Evolutionary conservation across 2,888 invertebrate genomes (phyloP).

Genomic region (Papilio gigon): DNA sequence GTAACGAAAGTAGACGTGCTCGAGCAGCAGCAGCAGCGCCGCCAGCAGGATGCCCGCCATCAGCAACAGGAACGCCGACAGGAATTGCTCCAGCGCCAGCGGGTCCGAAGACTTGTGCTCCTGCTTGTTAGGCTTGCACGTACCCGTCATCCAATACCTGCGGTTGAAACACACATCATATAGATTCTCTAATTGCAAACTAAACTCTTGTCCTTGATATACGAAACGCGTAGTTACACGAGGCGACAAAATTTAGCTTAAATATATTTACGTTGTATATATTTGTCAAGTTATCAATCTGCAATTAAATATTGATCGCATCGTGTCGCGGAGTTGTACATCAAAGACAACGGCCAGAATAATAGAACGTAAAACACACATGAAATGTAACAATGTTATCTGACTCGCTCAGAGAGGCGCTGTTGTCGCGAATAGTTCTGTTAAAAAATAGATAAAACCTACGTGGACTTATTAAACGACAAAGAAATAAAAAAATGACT

Average conservation of each 20-base stretch:
- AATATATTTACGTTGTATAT: not conserved
- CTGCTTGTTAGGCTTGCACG: conserved; percentile 95
- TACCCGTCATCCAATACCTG: conserved; percentile 98
- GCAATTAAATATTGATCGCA: not conserved
- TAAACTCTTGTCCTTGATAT: not conserved
- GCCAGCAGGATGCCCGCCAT: conserved; percentile 97
- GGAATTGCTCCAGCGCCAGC: conserved; percentile 95
- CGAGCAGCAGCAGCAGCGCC: conserved; percentile 91
- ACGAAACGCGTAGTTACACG: not conserved
- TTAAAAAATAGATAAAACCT: too few species aligned
- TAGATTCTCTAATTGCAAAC: not conserved
- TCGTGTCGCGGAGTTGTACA: not conserved
- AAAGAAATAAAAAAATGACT: too few species aligned
- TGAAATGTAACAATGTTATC: too few species aligned
- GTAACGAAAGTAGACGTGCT: conserved; percentile 98
- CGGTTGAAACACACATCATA: not conserved
- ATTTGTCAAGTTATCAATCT: not conserved
- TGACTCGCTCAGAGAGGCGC: too few species aligned
- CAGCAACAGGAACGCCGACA: conserved; percentile 97
- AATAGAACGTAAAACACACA: conserved; percentile 2
- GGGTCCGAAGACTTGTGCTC: conserved; percentile 95
- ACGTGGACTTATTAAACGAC: too few species aligned
- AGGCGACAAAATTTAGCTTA: not conserved
- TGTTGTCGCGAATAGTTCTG: too few species aligned
- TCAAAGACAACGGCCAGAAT: not conserved